phyloP scores from a whole-genome alignment of 2,113 vertebrate species.

The Dicentrarchus labrax region DNA sequence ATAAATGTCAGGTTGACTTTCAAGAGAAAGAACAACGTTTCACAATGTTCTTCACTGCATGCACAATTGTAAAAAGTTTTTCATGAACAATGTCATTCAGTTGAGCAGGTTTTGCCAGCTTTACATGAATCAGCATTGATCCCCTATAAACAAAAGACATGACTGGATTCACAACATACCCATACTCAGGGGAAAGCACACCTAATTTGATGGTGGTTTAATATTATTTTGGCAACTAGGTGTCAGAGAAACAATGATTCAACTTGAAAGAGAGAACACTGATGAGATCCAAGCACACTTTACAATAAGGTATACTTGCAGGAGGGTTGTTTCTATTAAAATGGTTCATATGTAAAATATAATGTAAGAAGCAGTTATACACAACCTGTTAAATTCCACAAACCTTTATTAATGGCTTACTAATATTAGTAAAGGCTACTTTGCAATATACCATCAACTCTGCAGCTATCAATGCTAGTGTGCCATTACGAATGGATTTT shows the following conservation, averaged over 20 bases:
- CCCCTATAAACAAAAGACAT: slow-evolving; percentile 29
- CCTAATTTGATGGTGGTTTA: neutral
- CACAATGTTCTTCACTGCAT: neutral
- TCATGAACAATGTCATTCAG: neutral
- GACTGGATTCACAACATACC: slow-evolving; percentile 14
- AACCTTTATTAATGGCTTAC: too few species aligned
- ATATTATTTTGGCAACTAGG: slow-evolving; percentile 23
- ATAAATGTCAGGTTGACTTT: slow-evolving; percentile 14
- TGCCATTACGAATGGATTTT: slow-evolving; percentile 2
- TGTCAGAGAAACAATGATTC: slow-evolving; percentile 21
- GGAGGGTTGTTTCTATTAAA: neutral
- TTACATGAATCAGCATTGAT: slow-evolving; percentile 45
- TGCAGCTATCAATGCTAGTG: slow-evolving; percentile 5
- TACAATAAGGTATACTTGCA: neutral
- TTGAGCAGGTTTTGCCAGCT: slow-evolving; percentile 67
- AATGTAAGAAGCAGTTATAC: too few species aligned
- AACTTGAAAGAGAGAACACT: neutral
- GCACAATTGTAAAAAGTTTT: neutral
- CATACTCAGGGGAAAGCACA: neutral
- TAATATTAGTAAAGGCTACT: too few species aligned
- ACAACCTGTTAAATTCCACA: too few species aligned
- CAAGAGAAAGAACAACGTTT: neutral
- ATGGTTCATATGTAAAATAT: neutral
- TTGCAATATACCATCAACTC: neutral
- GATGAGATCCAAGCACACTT: neutral